Conservation (phyloP, 2,113 vertebrate genomes). For the Hemichromis elongatus region DNA sequence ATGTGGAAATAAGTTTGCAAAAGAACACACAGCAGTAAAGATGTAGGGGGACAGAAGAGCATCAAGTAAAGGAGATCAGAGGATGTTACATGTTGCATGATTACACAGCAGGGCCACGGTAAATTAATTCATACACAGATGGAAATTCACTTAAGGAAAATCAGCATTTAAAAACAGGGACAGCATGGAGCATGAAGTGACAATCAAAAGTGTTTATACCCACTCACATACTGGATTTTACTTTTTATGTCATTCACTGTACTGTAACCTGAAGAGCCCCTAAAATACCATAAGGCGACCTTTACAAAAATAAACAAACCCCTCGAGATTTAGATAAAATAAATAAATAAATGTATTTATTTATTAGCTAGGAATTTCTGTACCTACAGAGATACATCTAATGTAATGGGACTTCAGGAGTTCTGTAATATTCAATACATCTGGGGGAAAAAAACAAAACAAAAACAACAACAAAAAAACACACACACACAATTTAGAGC, state of each 20-base stretch:
- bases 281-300: neutral
- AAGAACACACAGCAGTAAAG: constrained; percentile 63
- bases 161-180: neutral
- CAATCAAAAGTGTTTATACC: neutral
- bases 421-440: neutral
- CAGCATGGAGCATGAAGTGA: constrained; percentile 18
- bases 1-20: constrained; percentile 66
- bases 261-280: neutral
- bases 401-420: neutral
- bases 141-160: constrained; percentile 18
- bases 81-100: constrained; percentile 37
- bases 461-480: no score
- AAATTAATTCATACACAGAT: constrained; percentile 33
- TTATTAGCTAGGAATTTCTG: neutral
- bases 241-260: neutral
- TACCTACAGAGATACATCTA: neutral
- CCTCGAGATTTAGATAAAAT: neutral
- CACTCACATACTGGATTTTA: neutral
- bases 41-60: constrained; percentile 52
- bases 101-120: constrained; percentile 41
- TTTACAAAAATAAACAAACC: neutral
- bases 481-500: no score
- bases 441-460: neutral
- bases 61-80: constrained; percentile 45
- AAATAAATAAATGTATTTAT: neutral